Conservation (phyloP, 2,888 invertebrate species). For the Artemia sinica region DNA sequence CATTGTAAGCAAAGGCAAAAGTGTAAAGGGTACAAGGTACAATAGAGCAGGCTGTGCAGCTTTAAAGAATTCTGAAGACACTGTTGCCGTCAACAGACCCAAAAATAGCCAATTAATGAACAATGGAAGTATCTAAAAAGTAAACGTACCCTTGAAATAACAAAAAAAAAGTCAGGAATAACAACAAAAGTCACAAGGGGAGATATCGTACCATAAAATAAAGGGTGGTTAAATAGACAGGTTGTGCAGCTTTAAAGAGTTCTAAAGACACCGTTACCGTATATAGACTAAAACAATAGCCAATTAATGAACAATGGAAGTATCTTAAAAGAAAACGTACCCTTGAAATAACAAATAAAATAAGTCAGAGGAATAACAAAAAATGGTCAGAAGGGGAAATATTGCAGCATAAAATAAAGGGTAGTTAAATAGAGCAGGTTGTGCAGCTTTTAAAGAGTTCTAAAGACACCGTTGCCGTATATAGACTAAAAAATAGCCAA, state of each 20-base stretch:
- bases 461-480: slow-evolving; percentile 90
- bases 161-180: too few relatives aligned
- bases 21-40: slow-evolving; percentile 91
- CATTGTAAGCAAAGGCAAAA: slow-evolving; percentile 89
- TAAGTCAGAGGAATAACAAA: too few relatives aligned
- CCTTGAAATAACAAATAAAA: not conserved
- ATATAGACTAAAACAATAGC: slow-evolving; percentile 86
- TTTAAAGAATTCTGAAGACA: slow-evolving; percentile 93
- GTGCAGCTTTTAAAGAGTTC: slow-evolving; percentile 95
- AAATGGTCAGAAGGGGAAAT: too few relatives aligned
- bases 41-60: slow-evolving; percentile 93
- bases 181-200: too few relatives aligned
- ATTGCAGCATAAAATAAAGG: too few relatives aligned
- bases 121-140: slow-evolving; percentile 80
- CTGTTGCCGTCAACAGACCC: slow-evolving; percentile 86
- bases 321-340: slow-evolving; percentile 42
- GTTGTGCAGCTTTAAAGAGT: slow-evolving; percentile 94
- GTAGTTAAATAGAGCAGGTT: slow-evolving; percentile 77
- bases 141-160: not conserved
- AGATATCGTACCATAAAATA: too few relatives aligned
- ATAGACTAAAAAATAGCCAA: slow-evolving; percentile 86
- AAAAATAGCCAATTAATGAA: slow-evolving; percentile 89
- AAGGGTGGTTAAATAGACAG: slow-evolving; percentile 57
- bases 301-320: slow-evolving; percentile 94
- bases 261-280: slow-evolving; percentile 94